phyloP scores from a whole-genome alignment of 2,888 invertebrate species.

The Mellilla xanthometata region DNA sequence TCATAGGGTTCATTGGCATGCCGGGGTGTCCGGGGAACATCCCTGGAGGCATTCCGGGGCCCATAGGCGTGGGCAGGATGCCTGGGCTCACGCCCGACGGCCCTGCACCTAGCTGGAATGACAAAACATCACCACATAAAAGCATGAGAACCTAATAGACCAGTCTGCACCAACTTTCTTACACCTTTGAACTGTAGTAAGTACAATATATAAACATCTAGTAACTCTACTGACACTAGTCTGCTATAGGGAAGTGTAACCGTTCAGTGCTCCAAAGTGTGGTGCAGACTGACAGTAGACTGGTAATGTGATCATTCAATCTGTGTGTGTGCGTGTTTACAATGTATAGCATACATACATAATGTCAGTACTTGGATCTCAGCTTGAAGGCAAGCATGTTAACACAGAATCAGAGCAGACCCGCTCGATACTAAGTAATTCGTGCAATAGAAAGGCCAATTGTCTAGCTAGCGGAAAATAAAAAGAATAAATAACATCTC shows the following conservation, averaged over 20 bases:
- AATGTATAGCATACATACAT: conserved; percentile 5
- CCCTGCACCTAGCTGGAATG: conserved; percentile 73
- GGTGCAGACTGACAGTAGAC: background rate
- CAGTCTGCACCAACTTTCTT: background rate
- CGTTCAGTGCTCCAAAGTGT: background rate
- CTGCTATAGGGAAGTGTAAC: too few species aligned
- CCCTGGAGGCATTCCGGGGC: conserved; percentile 84
- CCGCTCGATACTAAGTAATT: conserved; percentile 5
- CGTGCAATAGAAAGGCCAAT: conserved; percentile 16
- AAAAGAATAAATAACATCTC: conserved; percentile 4
- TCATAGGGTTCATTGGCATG: conserved; percentile 88
- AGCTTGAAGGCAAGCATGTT: conserved; percentile 16
- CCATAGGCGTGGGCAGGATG: conserved; percentile 82
- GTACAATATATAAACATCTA: too few species aligned
- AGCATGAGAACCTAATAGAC: too few species aligned
- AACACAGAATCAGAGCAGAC: conserved; percentile 6
- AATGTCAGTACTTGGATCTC: conserved; percentile 6
- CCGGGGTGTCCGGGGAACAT: conserved; percentile 78
- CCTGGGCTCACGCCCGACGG: conserved; percentile 85
- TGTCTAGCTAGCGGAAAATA: conserved; percentile 5
- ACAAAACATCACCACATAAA: too few species aligned
- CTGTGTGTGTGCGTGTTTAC: conserved; percentile 4
- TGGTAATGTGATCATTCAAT: background rate
- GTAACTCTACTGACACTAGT: too few species aligned
- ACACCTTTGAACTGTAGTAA: too few species aligned